Base-by-base conservation (phyloP, 2,888 invertebrate genomes). In the Sinodicranocentrus sp. region DNA sequence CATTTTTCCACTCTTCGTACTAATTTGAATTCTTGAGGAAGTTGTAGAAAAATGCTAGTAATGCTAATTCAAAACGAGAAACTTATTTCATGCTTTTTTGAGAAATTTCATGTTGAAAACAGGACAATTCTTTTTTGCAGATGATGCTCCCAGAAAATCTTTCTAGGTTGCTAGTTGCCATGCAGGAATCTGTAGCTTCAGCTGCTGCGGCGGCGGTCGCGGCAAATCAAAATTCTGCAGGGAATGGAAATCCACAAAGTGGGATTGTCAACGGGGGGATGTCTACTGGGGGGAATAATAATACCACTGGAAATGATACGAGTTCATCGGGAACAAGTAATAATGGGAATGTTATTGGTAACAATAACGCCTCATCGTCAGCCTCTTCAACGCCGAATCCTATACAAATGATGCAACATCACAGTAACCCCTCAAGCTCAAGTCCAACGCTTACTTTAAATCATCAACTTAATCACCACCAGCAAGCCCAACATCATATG, bases 91-190 rank as follows among this genome's bases (percentile, higher is more conserved):
- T 76, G 76, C 59, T 83, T 83, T 83, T 82, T 33, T 63, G 67
- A 59, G 61, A 77, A 83, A 83, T 54, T 39, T 33, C 65, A n/a
- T n/a, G n/a, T n/a, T n/a, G n/a, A n/a, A n/a, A n/a, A n/a, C n/a
- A n/a, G n/a, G n/a, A n/a, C n/a, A n/a, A n/a, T 48, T 54, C 44
- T 13, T 70, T 21, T 82, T 84, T 80, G 88, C 70, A 88, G 88
- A 88, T 88, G 88, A 84, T 88, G 85, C 70, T 88, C 71, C 89
- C 89, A 65, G 88, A 88, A 76, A 88, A 88, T 63, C 86, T 88
- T 83, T 85, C 88, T 39, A 80, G 88, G 77, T 84, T 88, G 44
- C 85, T 88, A 86, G 88, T 87, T 57, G 88, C 87, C 13, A 88
- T 88, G 88, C 88, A 88, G 82, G 88, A 88, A 84, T 87, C 88